Evolutionary conservation across 2,888 invertebrate species (phyloP), one percentile per base, ranked within the genome.

Genomic region (Hydroisotoma schaefferi): DNA sequence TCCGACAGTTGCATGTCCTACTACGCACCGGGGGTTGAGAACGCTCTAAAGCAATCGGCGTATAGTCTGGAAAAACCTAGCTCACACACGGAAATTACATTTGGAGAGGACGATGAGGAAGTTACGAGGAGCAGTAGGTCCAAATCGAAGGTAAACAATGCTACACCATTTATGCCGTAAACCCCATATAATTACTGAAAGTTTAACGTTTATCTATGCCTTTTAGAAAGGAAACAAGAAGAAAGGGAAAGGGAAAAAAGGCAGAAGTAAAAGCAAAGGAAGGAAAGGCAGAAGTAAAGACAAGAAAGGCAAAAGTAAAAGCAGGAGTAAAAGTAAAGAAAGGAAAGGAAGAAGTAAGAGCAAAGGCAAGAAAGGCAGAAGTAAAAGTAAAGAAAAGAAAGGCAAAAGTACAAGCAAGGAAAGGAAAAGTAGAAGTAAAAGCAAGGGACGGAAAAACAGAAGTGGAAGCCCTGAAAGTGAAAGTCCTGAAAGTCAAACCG

Each of bases 1-100:
- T 85, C 85, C 22, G 83, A 80, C 58, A 74, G 74, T 15, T 76
- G 77, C 49, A 63, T 60, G 1, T 76, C 78, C 2, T 78, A 74
- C 55, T 66, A 71, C n/a, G 74, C 76, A 29, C 79, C 80, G 1
- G 69, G 74, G 1, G 61, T 78, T 10, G 75, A 78, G 0, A 72
- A 75, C 4, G 73, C 76, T 8, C 46, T 68, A 25, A 66, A 61
- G 26, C 57, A 60, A 58, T 70, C 72, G 72, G 56, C 28, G 18
- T 18, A 18, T 10, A n/a, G 43, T 2, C 37, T 22, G 47, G 26
- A 18, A 3, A 54, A 49, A 25, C 23, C 33, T 15, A 15, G 15
- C 33, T 10, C 33, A 40, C 26, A 54, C 23, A 43, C 54, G 2
- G 27, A 55, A 43, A 44, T 18, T 23, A 55, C 44, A 8, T 8